Evolutionary conservation across 2,113 vertebrate genomes (phyloP), one percentile per base, ranked within the genome.

Genomic region (Myotis yumanensis): DNA sequence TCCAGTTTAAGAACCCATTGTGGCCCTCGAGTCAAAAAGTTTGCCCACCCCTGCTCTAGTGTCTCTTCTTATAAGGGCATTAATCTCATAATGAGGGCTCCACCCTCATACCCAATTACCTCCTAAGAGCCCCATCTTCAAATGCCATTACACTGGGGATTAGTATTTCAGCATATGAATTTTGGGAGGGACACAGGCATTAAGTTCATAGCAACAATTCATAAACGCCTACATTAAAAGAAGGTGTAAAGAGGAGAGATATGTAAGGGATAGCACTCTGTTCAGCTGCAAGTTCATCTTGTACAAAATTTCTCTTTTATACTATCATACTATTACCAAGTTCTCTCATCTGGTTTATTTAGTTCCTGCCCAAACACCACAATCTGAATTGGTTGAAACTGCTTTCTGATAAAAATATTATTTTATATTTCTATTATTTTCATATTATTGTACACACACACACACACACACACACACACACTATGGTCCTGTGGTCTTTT

Each of bases 341-440:
- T 62, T 95, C 32, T 92, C 15, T 90, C 35, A 12, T 72, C 35
- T 90, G 32, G 20, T 32, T 75, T 81, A n/a, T 71, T 66, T 54
- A 43, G 66, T 86, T 72, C 23, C 57, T 88, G 5, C 52, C 32
- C 14, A 82, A 82, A 52, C 2, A 79, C 37, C 22, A 52, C 40
- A 76, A 43, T 72, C 30, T 89, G 22, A 90, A 80, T 48, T 64
- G 46, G 0, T 52, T 76, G 28, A 85, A 92, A 82, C 6, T 7
- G 79, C 76, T 92, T 82, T 95, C 12, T 95, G 22, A 75, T 81
- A 23, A 46, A 11, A 86, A 46, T 68, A 68, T n/a, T 66, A 66
- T 68, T n/a, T n/a, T 68, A 68, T 68, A 68, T n/a, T 66, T 66
- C 30, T 66, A 66, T 32, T 66, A 66, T 66, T 66, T 66, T 32